These are phyloP conservation scores for Ferrisia virgata DNA, from an alignment of 2,888 invertebrate genomes.

Conservation along the genomic window DNA sequence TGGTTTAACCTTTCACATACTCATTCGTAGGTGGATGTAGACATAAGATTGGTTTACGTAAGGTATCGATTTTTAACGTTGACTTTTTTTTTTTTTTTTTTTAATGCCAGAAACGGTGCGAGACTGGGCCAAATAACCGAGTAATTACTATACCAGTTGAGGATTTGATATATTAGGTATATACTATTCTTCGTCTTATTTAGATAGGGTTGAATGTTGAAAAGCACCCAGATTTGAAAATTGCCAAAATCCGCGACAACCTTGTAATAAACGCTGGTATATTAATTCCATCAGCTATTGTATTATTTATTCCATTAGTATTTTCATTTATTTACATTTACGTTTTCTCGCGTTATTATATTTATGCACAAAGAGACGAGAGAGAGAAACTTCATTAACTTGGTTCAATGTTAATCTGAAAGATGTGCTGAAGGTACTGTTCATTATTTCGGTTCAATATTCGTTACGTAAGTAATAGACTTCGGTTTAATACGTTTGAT, in stretches of 20 bases:
- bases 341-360: background rate
- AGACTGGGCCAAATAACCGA: background rate
- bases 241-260: background rate
- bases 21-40: background rate
- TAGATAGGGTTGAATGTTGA: background rate
- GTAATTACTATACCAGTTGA: too few relatives aligned
- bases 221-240: background rate
- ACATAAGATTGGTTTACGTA: background rate
- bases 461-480: background rate
- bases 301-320: conserved; percentile 9
- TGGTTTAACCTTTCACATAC: background rate
- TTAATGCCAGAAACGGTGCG: background rate
- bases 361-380: background rate
- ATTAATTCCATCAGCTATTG: conserved; percentile 8
- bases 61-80: background rate
- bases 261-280: background rate
- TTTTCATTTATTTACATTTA: conserved; percentile 14
- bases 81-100: background rate
- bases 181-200: too few relatives aligned
- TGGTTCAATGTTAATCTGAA: background rate
- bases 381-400: conserved; percentile 13
- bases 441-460: background rate
- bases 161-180: too few relatives aligned
- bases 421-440: background rate
- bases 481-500: background rate